phyloP scores from a whole-genome alignment of 2,113 vertebrate species.

The Donacobius atricapilla region DNA sequence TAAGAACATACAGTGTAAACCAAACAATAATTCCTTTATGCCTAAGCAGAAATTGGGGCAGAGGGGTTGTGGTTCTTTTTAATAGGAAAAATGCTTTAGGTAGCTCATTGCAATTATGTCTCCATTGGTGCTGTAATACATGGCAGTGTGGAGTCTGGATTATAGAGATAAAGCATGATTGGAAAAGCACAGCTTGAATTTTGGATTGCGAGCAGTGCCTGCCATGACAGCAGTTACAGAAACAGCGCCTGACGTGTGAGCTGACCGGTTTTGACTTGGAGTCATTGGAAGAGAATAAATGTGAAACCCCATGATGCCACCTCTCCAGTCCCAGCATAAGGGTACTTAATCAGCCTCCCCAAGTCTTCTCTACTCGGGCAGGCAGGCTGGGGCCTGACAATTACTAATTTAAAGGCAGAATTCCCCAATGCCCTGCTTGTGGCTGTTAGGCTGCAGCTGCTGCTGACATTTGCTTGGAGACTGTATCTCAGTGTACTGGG shows the following conservation, averaged over 20 bases:
- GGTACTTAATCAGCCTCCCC: not conserved
- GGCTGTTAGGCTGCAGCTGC: not conserved
- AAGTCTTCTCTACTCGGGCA: not conserved
- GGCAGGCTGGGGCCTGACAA: not conserved
- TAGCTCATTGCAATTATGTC: not conserved
- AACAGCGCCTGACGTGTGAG: not conserved
- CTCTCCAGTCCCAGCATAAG: not conserved
- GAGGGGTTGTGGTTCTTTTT: not conserved
- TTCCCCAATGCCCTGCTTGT: not conserved
- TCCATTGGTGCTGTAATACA: not conserved
- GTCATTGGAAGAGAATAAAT: not conserved
- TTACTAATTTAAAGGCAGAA: not conserved
- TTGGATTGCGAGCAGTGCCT: not conserved
- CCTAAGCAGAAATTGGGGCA: not conserved
- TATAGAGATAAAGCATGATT: not conserved
- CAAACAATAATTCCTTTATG: not conserved
- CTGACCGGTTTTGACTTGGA: not conserved
- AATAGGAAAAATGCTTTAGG: not conserved
- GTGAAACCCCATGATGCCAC: not conserved
- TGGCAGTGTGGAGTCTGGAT: not conserved
- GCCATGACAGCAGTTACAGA: not conserved
- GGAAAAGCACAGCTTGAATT: slow-evolving; percentile 28
- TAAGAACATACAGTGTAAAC: not conserved
- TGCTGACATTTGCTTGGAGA: not conserved
- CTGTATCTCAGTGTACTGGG: not conserved